Evolutionary conservation across 1,140 invertebrate species (phyloP).

Genomic region (Drosophila trapezifrons): DNA sequence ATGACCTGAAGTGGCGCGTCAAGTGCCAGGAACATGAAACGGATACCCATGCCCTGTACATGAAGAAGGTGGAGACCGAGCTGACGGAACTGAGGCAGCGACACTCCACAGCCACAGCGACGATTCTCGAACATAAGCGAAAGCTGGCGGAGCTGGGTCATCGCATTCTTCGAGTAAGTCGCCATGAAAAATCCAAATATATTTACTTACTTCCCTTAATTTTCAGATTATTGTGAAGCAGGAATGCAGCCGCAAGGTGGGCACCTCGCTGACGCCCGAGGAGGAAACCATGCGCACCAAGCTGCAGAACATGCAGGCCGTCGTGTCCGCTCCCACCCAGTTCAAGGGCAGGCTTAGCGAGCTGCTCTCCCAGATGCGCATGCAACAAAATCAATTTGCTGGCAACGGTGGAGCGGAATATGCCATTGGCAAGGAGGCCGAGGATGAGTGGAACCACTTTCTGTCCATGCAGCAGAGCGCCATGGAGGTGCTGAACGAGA

Average conservation of each 20-base stretch:
- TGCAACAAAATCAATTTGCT: conserved; percentile 88
- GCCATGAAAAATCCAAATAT: too few species aligned
- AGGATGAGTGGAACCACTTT: conserved; percentile 90
- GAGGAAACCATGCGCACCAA: conserved; percentile 94
- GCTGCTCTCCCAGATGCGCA: conserved; percentile 93
- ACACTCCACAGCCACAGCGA: conserved; percentile 89
- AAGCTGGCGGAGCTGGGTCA: conserved; percentile 91
- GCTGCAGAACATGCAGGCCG: conserved; percentile 92
- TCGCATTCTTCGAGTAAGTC: conserved; percentile 89
- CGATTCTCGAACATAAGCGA: conserved; percentile 90
- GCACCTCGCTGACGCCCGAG: conserved; percentile 92
- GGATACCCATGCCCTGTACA: conserved; percentile 89
- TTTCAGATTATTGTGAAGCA: conserved; percentile 95
- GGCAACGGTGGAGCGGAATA: conserved; percentile 85
- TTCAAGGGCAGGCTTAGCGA: conserved; percentile 97
- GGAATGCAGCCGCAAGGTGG: conserved; percentile 93
- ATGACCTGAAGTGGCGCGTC: conserved; percentile 90
- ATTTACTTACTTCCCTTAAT: too few species aligned
- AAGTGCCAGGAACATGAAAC: conserved; percentile 93
- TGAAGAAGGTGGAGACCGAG: conserved; percentile 90
- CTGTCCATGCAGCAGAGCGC: conserved; percentile 93
- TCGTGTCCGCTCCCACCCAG: conserved; percentile 95
- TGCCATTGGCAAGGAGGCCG: conserved; percentile 86
- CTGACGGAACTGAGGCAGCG: conserved; percentile 90
- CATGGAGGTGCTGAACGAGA: conserved; percentile 91